Evolutionary conservation across 2,113 vertebrate genomes (phyloP).

Genomic region (Gavialis gangeticus): DNA sequence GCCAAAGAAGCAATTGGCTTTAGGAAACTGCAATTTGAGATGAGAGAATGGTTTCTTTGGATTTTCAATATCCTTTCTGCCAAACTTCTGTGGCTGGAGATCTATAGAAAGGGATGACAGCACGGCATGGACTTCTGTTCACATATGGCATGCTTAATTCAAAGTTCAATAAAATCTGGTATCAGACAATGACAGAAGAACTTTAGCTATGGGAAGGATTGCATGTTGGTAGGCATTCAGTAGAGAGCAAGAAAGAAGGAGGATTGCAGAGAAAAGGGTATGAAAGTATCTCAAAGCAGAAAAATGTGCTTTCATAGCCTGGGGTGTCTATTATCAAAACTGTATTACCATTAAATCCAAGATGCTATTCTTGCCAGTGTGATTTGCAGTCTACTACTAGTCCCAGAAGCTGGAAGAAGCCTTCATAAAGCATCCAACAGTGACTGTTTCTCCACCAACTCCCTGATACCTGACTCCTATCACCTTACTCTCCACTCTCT

Average conservation of each 20-base stretch:
- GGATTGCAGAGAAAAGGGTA: neutral
- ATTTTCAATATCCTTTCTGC: neutral
- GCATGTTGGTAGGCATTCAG: neutral
- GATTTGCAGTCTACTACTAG: neutral
- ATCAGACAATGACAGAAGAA: neutral
- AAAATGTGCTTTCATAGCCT: neutral
- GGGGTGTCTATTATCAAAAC: neutral
- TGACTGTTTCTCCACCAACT: no score
- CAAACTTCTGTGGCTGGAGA: neutral
- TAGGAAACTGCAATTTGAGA: neutral
- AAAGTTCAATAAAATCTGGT: slow-evolving; percentile 15
- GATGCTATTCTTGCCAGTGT: neutral
- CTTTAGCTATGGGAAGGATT: neutral
- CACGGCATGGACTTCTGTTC: neutral
- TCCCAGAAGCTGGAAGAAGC: no score
- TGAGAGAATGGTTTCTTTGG: neutral
- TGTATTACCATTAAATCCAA: neutral
- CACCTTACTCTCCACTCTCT: no score
- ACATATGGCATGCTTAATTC: neutral
- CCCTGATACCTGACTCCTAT: no score
- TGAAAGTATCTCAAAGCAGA: slow-evolving; percentile 8
- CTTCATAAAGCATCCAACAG: no score
- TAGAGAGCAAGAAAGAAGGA: neutral
- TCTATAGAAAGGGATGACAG: neutral
- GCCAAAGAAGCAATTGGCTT: neutral